Evolutionary conservation across 2,888 invertebrate genomes (phyloP), one percentile per base, ranked within the genome.

Genomic region (Temnothorax unifasciatus): DNA sequence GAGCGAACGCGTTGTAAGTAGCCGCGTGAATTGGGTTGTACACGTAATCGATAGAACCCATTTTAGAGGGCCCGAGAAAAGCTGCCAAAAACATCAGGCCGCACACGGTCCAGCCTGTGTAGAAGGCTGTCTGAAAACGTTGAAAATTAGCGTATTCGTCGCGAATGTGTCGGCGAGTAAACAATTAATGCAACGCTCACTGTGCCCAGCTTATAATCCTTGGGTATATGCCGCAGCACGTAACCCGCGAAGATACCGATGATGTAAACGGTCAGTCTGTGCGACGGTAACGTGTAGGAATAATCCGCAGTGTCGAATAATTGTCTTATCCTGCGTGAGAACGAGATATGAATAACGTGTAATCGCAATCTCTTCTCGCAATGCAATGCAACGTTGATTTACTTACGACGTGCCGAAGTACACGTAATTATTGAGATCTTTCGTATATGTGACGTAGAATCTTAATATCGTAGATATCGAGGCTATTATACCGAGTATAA

Each of bases 371-470:
- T 15, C 15, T 34, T 59, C 8, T 73, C 13, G 15, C 29, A 29
- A 15, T 47, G 1, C 25, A 25, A 29, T 15, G 18, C 11, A 73
- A 54, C 2, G 63, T 83, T 50, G 18, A 63, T 69, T 47, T 47
- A 95, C 96, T 96, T 95, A 97, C 97, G 97, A 96, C 81, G 96
- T 96, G 81, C 97, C 97, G 93, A 96, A 97, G 93, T 96, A 97
- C 21, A 97, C 96, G 88, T 96, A 97, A 94, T 97, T 97, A 57
- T 96, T 96, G 57, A 97, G 93, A 86, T 95, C 95, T 92, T 96
- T 96, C 0, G 95, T 95, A 85, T 96, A 96, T 0, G 97, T 97
- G 0, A 96, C 96, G 90, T 96, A 96, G 93, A 96, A 97, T 85
- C 97, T 95, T 25, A 96, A 95, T 4, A 95, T 93, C 0, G 97